Conservation (phyloP, 2,888 invertebrate genomes). For the Xylota sylvarum region DNA sequence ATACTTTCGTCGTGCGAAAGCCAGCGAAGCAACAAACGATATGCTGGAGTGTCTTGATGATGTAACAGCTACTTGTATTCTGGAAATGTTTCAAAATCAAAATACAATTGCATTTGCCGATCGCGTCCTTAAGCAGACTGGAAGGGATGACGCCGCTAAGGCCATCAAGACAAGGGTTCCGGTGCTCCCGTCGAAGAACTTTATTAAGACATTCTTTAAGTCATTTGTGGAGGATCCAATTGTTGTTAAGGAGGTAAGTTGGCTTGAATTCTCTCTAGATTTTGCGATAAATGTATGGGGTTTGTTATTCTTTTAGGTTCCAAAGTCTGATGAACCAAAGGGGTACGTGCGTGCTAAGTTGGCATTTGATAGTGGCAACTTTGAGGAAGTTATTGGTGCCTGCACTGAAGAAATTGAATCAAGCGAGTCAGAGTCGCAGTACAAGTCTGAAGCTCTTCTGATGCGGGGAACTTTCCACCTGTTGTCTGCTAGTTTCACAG, state of each 20-base stretch:
- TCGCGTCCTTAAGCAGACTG: constrained; percentile 91
- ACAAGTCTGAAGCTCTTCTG: constrained; percentile 90
- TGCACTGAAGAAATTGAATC: constrained; percentile 92
- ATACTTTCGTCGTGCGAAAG: constrained; percentile 92
- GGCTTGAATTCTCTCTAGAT: constrained; percentile 71
- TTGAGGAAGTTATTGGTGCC: constrained; percentile 91
- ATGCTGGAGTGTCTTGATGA: constrained; percentile 94
- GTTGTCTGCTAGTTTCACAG: constrained; percentile 90
- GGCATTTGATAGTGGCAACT: constrained; percentile 89
- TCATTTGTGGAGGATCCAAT: constrained; percentile 96
- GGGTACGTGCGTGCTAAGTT: constrained; percentile 90
- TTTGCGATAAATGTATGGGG: constrained; percentile 81
- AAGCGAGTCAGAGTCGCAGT: constrained; percentile 87
- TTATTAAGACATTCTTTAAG: constrained; percentile 94
- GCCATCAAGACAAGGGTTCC: constrained; percentile 89
- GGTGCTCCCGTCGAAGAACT: constrained; percentile 93
- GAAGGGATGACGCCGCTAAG: constrained; percentile 90
- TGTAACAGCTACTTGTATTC: constrained; percentile 95
- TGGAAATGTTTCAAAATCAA: constrained; percentile 95
- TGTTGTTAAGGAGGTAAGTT: constrained; percentile 85
- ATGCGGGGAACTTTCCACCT: constrained; percentile 94
- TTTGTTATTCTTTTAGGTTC: constrained; percentile 38
- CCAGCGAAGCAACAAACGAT: constrained; percentile 92
- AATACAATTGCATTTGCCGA: constrained; percentile 93
- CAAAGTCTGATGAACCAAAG: constrained; percentile 81